Percentiles rank a stretch among this genome's conserved stretches.
These are phyloP conservation scores for Ptychochromis oligacanthus DNA, from an alignment of 2,113 vertebrate genomes.

Conservation along the genomic window DNA sequence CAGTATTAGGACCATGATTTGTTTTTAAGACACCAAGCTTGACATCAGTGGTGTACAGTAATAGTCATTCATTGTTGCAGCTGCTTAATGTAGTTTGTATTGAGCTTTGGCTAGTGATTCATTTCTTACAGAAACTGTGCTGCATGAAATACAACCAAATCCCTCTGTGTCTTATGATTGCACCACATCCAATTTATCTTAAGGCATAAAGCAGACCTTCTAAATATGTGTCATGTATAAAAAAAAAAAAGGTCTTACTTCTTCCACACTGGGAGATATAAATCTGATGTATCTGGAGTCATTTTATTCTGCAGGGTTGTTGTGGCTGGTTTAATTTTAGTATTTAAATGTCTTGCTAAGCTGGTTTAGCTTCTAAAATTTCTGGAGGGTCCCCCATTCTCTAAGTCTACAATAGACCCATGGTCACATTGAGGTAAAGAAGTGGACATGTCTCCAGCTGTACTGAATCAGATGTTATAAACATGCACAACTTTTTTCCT, in stretches of 20 bases:
- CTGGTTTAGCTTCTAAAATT: not conserved
- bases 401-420: slow-evolving; percentile 30
- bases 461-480: not conserved
- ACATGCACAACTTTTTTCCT: not conserved
- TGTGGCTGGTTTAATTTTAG: not conserved
- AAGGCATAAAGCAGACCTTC: slow-evolving; percentile 8
- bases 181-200: slow-evolving; percentile 31
- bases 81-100: not conserved
- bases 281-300: not conserved
- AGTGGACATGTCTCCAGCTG: not conserved
- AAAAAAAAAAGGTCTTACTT: not conserved
- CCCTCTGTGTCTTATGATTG: slow-evolving; percentile 55
- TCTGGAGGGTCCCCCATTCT: slow-evolving; percentile 4
- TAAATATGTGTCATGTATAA: slow-evolving; percentile 30
- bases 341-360: too few species aligned
- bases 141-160: too few species aligned
- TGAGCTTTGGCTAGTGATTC: not conserved
- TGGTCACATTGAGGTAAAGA: slow-evolving; percentile 59
- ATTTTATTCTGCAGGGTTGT: not conserved
- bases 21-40: not conserved
- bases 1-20: not conserved
- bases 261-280: not conserved
- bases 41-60: not conserved
- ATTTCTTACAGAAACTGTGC: too few species aligned
- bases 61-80: not conserved